phyloP scores from a whole-genome alignment of 2,888 invertebrate species.

The Anaspis maculata region DNA sequence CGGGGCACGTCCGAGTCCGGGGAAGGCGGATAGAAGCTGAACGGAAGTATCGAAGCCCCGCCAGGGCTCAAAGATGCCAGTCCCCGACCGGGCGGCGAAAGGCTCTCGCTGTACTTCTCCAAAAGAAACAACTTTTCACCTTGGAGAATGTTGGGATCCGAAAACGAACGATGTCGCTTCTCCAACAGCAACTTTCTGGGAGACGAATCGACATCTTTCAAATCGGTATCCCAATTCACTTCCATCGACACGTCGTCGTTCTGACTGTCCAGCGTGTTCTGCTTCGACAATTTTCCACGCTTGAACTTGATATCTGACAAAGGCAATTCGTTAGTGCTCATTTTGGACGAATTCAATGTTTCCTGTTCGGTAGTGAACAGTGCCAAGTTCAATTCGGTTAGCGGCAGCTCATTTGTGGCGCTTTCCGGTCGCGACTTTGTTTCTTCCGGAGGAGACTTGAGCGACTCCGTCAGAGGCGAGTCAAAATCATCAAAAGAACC shows the following conservation, averaged over 20 bases:
- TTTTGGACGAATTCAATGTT: slow-evolving; percentile 19
- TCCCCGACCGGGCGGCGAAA: slow-evolving; percentile 13
- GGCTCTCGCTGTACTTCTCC: slow-evolving; percentile 26
- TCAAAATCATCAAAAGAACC: slow-evolving; percentile 35
- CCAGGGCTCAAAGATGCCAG: slow-evolving; percentile 25
- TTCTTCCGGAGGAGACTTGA: slow-evolving; percentile 14
- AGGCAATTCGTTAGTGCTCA: slow-evolving; percentile 36
- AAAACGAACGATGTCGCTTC: slow-evolving; percentile 33
- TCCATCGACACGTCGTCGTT: slow-evolving; percentile 29
- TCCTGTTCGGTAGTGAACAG: slow-evolving; percentile 34
- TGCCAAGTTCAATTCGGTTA: slow-evolving; percentile 46
- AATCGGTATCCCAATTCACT: slow-evolving; percentile 32
- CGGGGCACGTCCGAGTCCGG: slow-evolving; percentile 23
- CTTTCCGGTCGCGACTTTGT: slow-evolving; percentile 42
- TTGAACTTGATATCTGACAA: slow-evolving; percentile 32
- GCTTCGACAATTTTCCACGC: slow-evolving; percentile 19
- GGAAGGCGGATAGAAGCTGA: slow-evolving; percentile 28
- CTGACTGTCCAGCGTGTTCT: slow-evolving; percentile 26
- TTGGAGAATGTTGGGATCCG: slow-evolving; percentile 39
- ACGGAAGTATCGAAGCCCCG: slow-evolving; percentile 25
- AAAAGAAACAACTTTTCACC: slow-evolving; percentile 26
- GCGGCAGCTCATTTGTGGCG: slow-evolving; percentile 60
- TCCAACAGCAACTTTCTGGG: slow-evolving; percentile 8
- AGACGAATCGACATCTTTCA: slow-evolving; percentile 16
- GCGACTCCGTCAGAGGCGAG: slow-evolving; percentile 18